Conservation (phyloP, 2,888 invertebrate genomes). For the Tryphoninae sp. region DNA sequence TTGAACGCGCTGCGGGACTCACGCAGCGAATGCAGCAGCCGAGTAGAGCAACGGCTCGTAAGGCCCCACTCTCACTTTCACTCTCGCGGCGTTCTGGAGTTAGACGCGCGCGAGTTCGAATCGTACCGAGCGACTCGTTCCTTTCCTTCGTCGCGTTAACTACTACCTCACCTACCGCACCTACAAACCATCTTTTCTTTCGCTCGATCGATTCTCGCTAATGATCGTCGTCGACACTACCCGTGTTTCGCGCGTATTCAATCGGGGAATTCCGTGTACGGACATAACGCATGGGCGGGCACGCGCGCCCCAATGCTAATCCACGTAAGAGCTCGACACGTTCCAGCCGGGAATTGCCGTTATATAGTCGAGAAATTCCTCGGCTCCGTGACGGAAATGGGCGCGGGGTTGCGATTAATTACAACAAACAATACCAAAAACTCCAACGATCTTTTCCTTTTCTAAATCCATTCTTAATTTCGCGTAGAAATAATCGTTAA, state of each 20-base stretch:
- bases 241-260: constrained; percentile 37
- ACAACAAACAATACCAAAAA: background rate
- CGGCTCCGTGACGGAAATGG: background rate
- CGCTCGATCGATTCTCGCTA: constrained; percentile 51
- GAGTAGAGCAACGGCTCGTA: background rate
- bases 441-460: background rate
- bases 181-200: constrained; percentile 48
- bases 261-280: constrained; percentile 50
- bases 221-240: constrained; percentile 51
- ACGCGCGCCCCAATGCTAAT: constrained; percentile 34
- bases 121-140: constrained; percentile 16
- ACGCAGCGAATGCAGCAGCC: constrained; percentile 44
- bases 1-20: constrained; percentile 40
- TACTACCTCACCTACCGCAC: background rate
- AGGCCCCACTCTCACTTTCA: constrained; percentile 57
- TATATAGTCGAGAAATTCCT: constrained; percentile 8
- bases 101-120: background rate
- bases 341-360: background rate
- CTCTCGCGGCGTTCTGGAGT: constrained; percentile 50
- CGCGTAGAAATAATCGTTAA: background rate
- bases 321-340: background rate
- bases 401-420: background rate
- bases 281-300: constrained; percentile 51
- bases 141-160: background rate
- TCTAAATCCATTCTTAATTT: too few species aligned